Base-by-base conservation (phyloP, 2,797 vertebrate species). In the Nannoperca australis region DNA sequence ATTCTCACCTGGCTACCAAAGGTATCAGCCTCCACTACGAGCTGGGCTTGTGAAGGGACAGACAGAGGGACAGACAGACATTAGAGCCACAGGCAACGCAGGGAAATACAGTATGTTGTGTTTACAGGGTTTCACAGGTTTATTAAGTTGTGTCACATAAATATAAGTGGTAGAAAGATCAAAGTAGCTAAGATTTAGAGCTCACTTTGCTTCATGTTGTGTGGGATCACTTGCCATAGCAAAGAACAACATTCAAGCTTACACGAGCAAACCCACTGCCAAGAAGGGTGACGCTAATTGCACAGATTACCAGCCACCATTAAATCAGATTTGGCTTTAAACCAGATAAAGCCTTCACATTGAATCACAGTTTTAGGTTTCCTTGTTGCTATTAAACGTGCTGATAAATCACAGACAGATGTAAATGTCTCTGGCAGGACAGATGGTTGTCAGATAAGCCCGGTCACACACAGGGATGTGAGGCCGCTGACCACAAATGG, bases 11-110 rank as follows among this genome's bases (percentile, higher is more conserved):
- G 96, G 93, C 96, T 96, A 79, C 96, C 96, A 79, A 96, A 96
- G 89, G 96, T 96, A 85, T 96, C 96, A 27, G 95, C 95, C 93
- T 96, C 96, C 93, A 96, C 95, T 94, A 96, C 95, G 78, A 96
- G 96, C 93, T 96, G 95, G 94, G 96, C 96, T 96, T 96, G 95
- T 95, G 90, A 95, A 96, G 95, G 95, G 95, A 96, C 95, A 95
- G 84, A 95, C 90, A 93, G 91, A 94, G 55, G 91, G 72, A 91
- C 89, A 94, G 91, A 95, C 92, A 91, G 91, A 95, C 90, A 83
- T 95, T 95, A 95, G 93, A 94, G 87, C 84, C 85, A 60, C 65
- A 85, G 55, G 62, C 53, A 69, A 55, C 32, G 36, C 15, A 53
- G 50, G 67, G 14, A 72, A 60, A 71, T 22, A 56, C 34, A 67